Percentiles rank a stretch among this genome's conserved stretches.
Evolutionary conservation across 2,113 vertebrate species (phyloP).

Genomic region (Heloderma charlesbogerti): DNA sequence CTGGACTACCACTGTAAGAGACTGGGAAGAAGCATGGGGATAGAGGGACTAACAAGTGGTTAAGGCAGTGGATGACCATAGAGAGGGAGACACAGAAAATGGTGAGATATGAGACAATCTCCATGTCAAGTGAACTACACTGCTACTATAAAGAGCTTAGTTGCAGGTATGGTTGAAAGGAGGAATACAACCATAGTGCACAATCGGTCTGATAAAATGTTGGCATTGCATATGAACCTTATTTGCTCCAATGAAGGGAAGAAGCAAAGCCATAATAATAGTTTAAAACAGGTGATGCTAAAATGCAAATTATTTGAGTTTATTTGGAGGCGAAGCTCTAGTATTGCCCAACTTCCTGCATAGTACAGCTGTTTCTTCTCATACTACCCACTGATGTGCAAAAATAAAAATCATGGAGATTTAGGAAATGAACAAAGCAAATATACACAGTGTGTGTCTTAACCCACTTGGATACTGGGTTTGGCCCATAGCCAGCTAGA

Average conservation of each 20-base stretch:
- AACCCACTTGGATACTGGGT: not conserved
- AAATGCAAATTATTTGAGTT: conserved; percentile 10
- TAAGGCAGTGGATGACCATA: not conserved
- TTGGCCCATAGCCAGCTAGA: not conserved
- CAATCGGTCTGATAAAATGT: not conserved
- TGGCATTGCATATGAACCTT: not conserved
- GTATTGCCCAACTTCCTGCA: not conserved
- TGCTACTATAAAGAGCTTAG: not conserved
- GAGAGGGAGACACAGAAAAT: not conserved
- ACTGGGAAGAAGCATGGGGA: not conserved
- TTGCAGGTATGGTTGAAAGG: not conserved
- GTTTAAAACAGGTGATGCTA: not conserved
- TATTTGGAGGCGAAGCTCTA: not conserved
- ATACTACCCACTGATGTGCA: not conserved
- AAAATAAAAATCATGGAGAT: not conserved
- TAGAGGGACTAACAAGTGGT: not conserved
- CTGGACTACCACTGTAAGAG: not conserved
- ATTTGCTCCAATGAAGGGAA: not conserved
- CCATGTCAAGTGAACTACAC: not conserved
- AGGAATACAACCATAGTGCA: not conserved
- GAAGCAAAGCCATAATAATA: not conserved
- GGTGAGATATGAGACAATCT: not conserved
- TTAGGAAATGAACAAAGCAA: not conserved
- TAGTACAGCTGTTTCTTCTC: not conserved
- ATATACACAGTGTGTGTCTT: not conserved